phyloP scores from a whole-genome alignment of 2,888 invertebrate species.

The Drosophila incognita region DNA sequence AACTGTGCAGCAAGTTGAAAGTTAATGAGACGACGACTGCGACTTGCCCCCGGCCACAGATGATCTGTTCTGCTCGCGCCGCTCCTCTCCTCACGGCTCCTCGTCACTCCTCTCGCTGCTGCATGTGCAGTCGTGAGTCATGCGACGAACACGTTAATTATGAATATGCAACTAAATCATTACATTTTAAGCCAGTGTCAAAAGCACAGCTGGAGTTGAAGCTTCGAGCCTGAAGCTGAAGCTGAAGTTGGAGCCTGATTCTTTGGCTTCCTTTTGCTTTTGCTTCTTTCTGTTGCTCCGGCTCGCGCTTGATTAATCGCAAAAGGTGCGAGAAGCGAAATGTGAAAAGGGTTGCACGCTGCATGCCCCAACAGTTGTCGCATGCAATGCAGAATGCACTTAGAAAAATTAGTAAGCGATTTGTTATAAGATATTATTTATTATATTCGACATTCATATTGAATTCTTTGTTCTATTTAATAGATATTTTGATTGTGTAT shows the following conservation, averaged over 20 bases:
- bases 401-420: background rate
- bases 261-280: conserved; percentile 1
- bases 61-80: background rate
- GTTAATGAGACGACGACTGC: conserved; percentile 76
- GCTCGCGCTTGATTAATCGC: conserved; percentile 79
- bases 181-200: conserved; percentile 83
- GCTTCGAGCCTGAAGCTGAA: background rate
- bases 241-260: background rate
- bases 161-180: conserved; percentile 82
- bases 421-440: background rate
- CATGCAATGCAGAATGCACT: conserved; percentile 39
- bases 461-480: background rate
- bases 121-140: conserved; percentile 42
- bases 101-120: background rate
- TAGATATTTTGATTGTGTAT: background rate
- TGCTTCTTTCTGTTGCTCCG: conserved; percentile 34
- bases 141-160: conserved; percentile 74
- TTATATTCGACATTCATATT: background rate
- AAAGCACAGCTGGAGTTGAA: conserved; percentile 76
- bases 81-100: background rate
- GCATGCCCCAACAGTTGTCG: conserved; percentile 46
- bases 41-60: conserved; percentile 48
- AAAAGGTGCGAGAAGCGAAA: conserved; percentile 46
- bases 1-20: conserved; percentile 42
- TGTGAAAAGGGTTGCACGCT: conserved; percentile 38